Conservation (phyloP, 2,888 invertebrate genomes). For the Sminthurides aquaticus region DNA sequence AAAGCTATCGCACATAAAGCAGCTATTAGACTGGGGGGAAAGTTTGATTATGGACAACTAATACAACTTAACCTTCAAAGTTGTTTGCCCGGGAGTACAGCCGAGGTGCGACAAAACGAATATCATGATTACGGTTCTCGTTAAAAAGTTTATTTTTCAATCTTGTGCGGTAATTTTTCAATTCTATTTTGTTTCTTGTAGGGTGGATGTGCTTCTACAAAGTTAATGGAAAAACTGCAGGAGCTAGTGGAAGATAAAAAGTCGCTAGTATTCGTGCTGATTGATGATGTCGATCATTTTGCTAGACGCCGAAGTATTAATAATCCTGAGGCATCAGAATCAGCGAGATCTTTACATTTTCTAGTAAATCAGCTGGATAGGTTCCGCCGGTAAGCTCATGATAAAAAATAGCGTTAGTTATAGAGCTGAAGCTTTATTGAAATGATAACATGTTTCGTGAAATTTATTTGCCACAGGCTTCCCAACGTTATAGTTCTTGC, state of each 20-base stretch:
- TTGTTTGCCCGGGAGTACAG: background rate
- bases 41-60: background rate
- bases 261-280: background rate
- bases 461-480: background rate
- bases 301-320: background rate
- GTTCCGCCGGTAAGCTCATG: background rate
- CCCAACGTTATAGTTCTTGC: background rate
- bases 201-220: background rate
- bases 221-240: background rate
- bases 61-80: background rate
- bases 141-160: no score
- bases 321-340: background rate
- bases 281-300: background rate
- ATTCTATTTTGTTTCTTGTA: background rate
- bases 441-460: background rate
- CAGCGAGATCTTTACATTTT: background rate
- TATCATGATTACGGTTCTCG: no score
- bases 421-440: background rate
- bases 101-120: background rate
- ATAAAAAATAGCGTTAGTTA: background rate
- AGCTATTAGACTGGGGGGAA: background rate
- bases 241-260: background rate
- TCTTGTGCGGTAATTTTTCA: background rate
- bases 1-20: slow-evolving; percentile 2
- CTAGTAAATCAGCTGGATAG: background rate